phyloP scores from a whole-genome alignment of 2,113 vertebrate species.

The Triplophysa rosa region DNA sequence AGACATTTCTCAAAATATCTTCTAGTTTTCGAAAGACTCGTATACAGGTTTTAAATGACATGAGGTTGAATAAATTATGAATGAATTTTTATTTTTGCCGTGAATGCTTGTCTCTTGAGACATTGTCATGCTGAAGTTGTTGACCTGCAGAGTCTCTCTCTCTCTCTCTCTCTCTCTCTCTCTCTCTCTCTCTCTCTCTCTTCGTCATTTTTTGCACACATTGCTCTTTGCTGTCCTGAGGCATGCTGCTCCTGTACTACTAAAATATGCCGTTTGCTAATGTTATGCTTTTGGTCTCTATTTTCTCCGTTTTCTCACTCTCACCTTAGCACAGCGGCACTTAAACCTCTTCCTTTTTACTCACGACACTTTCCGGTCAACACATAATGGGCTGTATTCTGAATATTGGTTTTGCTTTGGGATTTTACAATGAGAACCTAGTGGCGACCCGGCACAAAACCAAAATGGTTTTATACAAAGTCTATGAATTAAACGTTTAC shows the following conservation, averaged over 20 bases:
- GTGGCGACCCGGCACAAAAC: no score
- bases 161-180: background rate
- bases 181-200: background rate
- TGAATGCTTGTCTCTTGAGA: background rate
- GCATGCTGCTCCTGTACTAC: background rate
- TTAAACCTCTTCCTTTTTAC: background rate
- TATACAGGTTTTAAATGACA: no score
- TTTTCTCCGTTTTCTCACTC: background rate
- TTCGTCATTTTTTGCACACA: constrained; percentile 5
- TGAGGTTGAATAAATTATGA: no score
- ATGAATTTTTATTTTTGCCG: no score
- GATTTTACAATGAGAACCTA: no score
- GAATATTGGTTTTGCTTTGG: no score
- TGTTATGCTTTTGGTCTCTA: background rate
- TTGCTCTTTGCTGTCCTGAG: background rate
- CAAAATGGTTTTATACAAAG: no score
- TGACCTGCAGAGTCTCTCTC: background rate
- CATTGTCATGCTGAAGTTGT: constrained; percentile 1
- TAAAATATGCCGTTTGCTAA: background rate
- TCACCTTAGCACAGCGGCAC: background rate
- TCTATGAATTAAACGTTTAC: no score
- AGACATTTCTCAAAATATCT: no score
- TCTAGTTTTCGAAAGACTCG: no score
- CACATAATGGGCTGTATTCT: background rate
- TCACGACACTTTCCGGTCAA: background rate